Conservation (phyloP, 2,797 vertebrate genomes). For the Morelia viridis region DNA sequence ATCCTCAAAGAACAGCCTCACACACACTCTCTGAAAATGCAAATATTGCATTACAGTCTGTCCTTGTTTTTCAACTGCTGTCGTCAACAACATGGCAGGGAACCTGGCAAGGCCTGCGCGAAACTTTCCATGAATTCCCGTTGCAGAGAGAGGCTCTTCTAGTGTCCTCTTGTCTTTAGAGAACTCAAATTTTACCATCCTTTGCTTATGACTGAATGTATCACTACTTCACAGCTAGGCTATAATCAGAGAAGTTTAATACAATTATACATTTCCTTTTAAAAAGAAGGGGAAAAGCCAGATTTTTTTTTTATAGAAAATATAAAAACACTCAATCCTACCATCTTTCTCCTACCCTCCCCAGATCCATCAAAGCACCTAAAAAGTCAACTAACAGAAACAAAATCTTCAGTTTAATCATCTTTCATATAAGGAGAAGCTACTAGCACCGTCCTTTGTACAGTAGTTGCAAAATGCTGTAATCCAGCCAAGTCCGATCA, state of each 20-base stretch:
- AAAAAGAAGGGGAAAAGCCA: not conserved
- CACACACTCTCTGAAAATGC: not conserved
- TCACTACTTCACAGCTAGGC: not conserved
- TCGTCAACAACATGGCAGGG: not conserved
- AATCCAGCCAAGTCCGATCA: not conserved
- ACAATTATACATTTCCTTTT: not conserved
- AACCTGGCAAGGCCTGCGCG: not conserved
- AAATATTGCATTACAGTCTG: not conserved
- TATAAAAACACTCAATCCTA: not conserved
- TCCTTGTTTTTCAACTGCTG: constrained; percentile 10
- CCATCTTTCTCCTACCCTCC: not conserved
- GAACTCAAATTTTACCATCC: not conserved
- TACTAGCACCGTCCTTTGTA: too few relatives aligned
- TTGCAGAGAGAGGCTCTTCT: not conserved
- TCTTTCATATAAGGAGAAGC: not conserved
- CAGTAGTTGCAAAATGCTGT: not conserved
- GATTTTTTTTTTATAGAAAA: not conserved
- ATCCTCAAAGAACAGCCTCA: constrained; percentile 44
- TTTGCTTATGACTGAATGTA: not conserved
- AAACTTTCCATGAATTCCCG: not conserved
- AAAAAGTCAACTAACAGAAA: not conserved
- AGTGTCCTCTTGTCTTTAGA: not conserved
- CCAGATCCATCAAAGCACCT: not conserved
- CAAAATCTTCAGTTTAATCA: not conserved
- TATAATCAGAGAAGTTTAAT: not conserved